These are phyloP conservation scores for Tetrax tetrax DNA, from an alignment of 2,113 vertebrate species.

Conservation along the genomic window DNA sequence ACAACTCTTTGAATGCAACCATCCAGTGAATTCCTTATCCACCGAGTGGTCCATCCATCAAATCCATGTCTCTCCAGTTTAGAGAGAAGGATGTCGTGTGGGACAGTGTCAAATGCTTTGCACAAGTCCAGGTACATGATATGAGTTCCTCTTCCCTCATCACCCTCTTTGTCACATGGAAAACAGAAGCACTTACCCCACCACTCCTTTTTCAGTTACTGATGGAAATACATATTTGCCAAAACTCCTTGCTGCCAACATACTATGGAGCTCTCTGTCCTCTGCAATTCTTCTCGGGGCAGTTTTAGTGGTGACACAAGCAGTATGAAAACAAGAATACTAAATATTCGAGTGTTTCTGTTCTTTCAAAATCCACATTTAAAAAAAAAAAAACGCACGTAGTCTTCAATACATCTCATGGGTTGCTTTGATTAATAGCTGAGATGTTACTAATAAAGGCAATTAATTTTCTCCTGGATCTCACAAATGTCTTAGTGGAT, in stretches of 20 bases:
- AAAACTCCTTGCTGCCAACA: neutral
- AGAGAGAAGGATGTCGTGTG: too few species aligned
- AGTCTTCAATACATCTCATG: neutral
- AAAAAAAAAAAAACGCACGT: neutral
- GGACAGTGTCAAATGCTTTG: too few species aligned
- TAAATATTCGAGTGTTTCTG: neutral
- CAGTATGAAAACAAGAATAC: neutral
- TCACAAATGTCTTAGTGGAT: neutral
- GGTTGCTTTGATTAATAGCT: neutral
- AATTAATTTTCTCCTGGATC: neutral
- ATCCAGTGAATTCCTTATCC: too few species aligned
- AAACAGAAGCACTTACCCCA: neutral
- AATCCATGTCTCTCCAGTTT: too few species aligned
- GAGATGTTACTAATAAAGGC: neutral
- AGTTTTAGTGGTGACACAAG: neutral
- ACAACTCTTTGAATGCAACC: too few species aligned
- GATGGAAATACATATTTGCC: neutral
- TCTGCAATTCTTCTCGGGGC: neutral
- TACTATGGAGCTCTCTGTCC: neutral
- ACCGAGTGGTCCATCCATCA: too few species aligned
- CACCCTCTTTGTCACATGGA: neutral
- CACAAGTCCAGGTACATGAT: too few species aligned
- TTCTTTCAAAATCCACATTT: neutral
- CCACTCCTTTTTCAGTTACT: neutral
- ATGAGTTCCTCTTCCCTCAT: too few species aligned